Base-by-base conservation (phyloP, 2,113 vertebrate genomes). In the Orycteropus afer region DNA sequence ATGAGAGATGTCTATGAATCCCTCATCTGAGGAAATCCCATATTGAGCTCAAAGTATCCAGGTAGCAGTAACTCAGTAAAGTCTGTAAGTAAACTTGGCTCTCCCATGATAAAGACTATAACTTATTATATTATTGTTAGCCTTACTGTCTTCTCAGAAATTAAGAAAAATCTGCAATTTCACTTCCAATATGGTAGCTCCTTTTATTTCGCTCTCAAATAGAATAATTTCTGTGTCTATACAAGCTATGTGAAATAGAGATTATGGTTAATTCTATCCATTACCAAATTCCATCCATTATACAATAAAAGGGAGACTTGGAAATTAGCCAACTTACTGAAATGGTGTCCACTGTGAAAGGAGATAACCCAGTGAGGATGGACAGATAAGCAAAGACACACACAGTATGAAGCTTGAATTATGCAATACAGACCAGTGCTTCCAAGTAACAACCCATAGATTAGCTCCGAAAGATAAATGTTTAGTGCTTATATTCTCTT, bases 371-470 rank as follows among this genome's bases (percentile, higher is more conserved):
- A 67, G 20, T 86, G 73, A 2, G 71, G 32, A 85, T 29, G 49
- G 51, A 59, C 2, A 63, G 29, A 51, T 47, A 83, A 8, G 86
- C 7, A 84, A 53, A 63, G 0, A 74, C 8, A 87, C 6, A 71
- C 14, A 76, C 27, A 84, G 23, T 42, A 92, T 88, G 22, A 77
- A 91, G 32, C 29, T 77, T 94, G 13, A 94, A 77, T 77, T 90
- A 77, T 25, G 15, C 29, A 77, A 7, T 53, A 42, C 37, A 83
- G 27, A 74, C 15, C 3, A 92, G 22, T 12, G 14, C 12, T 90
- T 94, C 18, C 17, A 87, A 90, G 61, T 22, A 92, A 71, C 10
- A 76, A 73, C 51, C 25, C 34, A 93, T 78, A 7, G 13, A 65
- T 94, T 92, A 88, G 49, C 61, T 14, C 32, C 53, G 11, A 80